A percentile compares a stretch with the other conserved stretches of the same genome.
Evolutionary conservation across 2,113 vertebrate species (phyloP).

Genomic region (Butorides virescens): DNA sequence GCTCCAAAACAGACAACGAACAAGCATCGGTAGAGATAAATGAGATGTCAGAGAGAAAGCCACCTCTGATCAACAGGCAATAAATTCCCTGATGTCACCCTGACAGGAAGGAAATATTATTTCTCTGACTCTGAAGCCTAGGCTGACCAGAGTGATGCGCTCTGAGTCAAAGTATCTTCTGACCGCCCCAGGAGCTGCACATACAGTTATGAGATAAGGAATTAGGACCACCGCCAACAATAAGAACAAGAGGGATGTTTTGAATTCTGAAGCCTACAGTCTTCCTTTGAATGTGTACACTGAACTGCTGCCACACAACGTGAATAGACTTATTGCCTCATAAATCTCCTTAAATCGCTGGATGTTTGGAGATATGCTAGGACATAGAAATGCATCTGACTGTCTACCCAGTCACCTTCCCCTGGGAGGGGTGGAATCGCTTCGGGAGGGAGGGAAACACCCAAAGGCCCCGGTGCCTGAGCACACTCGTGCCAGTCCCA

Average conservation of each 20-base stretch:
- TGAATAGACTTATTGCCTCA: not conserved
- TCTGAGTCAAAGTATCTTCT: not conserved
- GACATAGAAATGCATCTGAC: not conserved
- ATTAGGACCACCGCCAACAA: not conserved
- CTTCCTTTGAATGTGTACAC: not conserved
- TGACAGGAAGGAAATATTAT: not conserved
- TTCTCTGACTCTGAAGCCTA: not conserved
- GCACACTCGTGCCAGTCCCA: not conserved
- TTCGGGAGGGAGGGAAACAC: not conserved
- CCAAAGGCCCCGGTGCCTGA: not conserved
- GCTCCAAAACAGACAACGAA: not conserved
- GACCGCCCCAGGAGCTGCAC: not conserved
- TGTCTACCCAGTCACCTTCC: not conserved
- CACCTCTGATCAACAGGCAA: not conserved
- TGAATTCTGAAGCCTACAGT: not conserved
- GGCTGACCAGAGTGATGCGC: not conserved
- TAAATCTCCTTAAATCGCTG: not conserved
- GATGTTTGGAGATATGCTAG: not conserved
- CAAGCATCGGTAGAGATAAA: not conserved
- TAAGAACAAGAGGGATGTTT: slow-evolving; percentile 1
- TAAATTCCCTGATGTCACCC: not conserved
- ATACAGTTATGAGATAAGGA: slow-evolving; percentile 10
- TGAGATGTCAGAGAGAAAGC: not conserved
- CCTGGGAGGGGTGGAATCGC: not conserved
- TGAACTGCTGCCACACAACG: not conserved